Conservation (phyloP, 2,113 vertebrate genomes). For the Channa maculata region DNA sequence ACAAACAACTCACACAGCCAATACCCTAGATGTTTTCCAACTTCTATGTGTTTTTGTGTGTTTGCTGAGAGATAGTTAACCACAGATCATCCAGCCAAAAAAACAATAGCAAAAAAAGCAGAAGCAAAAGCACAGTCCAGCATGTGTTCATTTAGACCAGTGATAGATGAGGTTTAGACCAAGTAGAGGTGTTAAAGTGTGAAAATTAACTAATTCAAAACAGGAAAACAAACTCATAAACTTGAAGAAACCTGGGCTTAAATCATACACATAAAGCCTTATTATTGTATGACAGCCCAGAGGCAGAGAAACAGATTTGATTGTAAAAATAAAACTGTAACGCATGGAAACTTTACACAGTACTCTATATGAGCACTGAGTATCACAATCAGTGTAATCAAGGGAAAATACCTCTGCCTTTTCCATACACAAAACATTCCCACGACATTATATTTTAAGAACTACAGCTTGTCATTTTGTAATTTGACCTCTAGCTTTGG, state of each 20-base stretch:
- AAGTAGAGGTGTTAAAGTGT: constrained; percentile 22
- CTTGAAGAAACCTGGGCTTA: background rate
- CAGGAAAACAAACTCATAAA: constrained; percentile 3
- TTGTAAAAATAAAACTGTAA: too few relatives aligned
- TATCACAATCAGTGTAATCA: background rate
- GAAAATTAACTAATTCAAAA: constrained; percentile 21
- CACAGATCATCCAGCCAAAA: constrained; percentile 28
- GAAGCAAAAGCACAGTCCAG: constrained; percentile 22
- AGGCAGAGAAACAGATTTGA: background rate
- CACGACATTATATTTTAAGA: background rate
- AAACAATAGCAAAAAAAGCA: constrained; percentile 24
- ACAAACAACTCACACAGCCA: background rate
- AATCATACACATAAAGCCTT: background rate
- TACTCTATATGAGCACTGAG: background rate
- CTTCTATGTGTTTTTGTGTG: background rate
- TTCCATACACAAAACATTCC: constrained; percentile 14
- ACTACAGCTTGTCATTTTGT: background rate
- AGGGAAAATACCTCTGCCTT: background rate
- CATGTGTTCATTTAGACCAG: constrained; percentile 16
- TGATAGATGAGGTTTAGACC: constrained; percentile 5
- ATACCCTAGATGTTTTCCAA: background rate
- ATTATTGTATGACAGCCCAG: background rate
- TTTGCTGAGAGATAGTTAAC: constrained; percentile 13
- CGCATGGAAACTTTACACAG: background rate
- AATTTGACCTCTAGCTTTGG: constrained; percentile 13